Base-by-base conservation (phyloP, 64 coral and sea anemone genomes). In the Stylophora pistillata region DNA sequence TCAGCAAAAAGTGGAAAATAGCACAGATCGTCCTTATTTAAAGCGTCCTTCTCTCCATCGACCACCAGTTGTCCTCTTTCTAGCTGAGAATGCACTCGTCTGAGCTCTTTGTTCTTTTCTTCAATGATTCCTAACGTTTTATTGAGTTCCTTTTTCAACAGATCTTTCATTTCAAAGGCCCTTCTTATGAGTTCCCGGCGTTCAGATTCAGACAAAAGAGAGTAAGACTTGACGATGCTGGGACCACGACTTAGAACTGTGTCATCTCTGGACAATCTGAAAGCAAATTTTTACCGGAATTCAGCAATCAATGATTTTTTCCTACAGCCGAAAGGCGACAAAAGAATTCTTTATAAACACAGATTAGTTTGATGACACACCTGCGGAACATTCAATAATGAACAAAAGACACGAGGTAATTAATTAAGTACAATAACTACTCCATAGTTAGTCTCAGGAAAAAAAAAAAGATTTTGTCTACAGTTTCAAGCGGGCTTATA, bases 131-230 rank as follows among this genome's bases (percentile, higher is more conserved):
- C 62, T 10, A 88, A 58, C 20, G 94, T 89, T 79, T 91, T 71
- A 12, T 95, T 74, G 0, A 95, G 86, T 73, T 95, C 94, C 28
- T 92, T 91, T 53, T 92, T 95, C 23, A 95, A 66, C 15, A 95
- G 53, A 59, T 95, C 87, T 74, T 95, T 95, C n/a, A 95, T 80
- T 55, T 95, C 94, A 92, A 95, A 95, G n/a, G 94, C 94, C 30
- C 89, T 74, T 23, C 94, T 73, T 5, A 95, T 95, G 30, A 95
- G 94, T 18, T 95, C 94, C 33, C 91, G 88, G 32, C 94, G 80
- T 76, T 95, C 94, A 13, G 91, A 58, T 86, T 95, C 89, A 4
- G 89, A 89, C 54, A 95, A 37, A 27, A 92, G 71, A 18, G 94
- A 95, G 55, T 95, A 95, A 55, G 79, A 86, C 29, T 91, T 91